Evolutionary conservation across 2,797 vertebrate genomes (phyloP), one percentile per base, ranked within the genome.

Genomic region (Semaprochilodus insignis): DNA sequence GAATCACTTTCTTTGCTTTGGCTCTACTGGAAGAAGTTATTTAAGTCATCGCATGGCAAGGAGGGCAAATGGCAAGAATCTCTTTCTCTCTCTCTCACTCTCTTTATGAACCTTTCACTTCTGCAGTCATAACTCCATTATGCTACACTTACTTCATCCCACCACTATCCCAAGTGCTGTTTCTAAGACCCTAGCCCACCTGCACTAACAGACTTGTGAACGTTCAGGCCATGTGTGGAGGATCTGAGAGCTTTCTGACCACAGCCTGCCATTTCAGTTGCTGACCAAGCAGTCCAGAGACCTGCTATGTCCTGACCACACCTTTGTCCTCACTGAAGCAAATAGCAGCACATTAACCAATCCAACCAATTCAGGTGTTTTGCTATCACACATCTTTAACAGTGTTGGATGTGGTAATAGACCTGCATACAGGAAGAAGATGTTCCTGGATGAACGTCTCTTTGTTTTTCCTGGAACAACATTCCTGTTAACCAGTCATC

Each of bases 251-350:
- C 70, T 82, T 54, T 44, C 60, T 66, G 65, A 76, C 78, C 78
- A 52, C 74, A 36, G 67, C n/a, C 23, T 34, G n/a, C 14, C 40
- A 1, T 31, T 77, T 2, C n/a, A 44, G 71, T 31, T 90, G 89
- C 91, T 92, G 91, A 92, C 78, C 15, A 40, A 21, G 80, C 73
- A 72, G 34, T 25, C 57, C 54, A 40, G 14, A 23, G n/a, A 25
- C 19, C 16, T 36, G 21, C 34, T 36, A 34, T 8, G 31, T 34
- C 71, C 21, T 48, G 31, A 60, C 51, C 16, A 36, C 23, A 67
- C 34, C 34, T 34, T 13, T 19, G 34, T 40, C 65, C 65, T 2
- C 31, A 36, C 60, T 63, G 14, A 66, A 66, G 31, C 16, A 66
- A 19, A 66, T 16, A 31, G 34, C 31, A 13, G 34, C 10, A 1